Conservation (phyloP, 2,113 vertebrate genomes). For the Phyllostomus discolor region DNA sequence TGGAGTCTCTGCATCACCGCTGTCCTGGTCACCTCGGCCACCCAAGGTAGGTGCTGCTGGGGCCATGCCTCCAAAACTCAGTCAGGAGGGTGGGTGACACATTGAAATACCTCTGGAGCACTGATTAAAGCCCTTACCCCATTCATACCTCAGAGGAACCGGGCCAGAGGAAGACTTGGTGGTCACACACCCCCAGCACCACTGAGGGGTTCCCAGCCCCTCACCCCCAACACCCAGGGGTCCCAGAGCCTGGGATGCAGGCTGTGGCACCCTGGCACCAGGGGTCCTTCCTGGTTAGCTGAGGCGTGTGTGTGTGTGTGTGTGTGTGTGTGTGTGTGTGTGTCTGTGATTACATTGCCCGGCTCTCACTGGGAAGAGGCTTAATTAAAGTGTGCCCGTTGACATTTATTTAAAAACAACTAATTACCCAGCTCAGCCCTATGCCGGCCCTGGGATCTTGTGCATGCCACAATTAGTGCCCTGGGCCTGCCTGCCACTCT, state of each 20-base stretch:
- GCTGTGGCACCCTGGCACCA: not conserved
- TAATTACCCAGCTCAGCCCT: conserved; percentile 62
- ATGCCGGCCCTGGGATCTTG: conserved; percentile 37
- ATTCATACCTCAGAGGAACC: accelerated
- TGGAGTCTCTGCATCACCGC: conserved; percentile 76
- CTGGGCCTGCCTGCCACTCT: not conserved
- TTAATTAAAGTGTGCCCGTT: conserved; percentile 71
- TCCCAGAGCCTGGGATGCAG: not conserved
- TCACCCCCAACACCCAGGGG: no score
- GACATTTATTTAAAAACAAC: conserved; percentile 75
- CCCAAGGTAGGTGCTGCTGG: conserved; percentile 71
- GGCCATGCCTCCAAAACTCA: accelerated
- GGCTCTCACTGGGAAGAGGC: conserved; percentile 57
- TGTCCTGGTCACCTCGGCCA: conserved; percentile 75
- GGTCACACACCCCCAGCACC: not conserved
- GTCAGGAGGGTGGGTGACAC: accelerated
- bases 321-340: not conserved
- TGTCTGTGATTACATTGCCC: conserved; percentile 37
- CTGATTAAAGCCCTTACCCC: not conserved
- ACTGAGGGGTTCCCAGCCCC: not conserved
- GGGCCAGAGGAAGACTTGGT: not conserved
- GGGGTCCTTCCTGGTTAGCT: not conserved
- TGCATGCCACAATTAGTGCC: conserved; percentile 53
- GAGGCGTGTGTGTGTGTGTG: not conserved
- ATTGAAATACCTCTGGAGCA: accelerated